Conservation (phyloP, 2,888 invertebrate genomes). For the Dinocampus coccinellae region DNA sequence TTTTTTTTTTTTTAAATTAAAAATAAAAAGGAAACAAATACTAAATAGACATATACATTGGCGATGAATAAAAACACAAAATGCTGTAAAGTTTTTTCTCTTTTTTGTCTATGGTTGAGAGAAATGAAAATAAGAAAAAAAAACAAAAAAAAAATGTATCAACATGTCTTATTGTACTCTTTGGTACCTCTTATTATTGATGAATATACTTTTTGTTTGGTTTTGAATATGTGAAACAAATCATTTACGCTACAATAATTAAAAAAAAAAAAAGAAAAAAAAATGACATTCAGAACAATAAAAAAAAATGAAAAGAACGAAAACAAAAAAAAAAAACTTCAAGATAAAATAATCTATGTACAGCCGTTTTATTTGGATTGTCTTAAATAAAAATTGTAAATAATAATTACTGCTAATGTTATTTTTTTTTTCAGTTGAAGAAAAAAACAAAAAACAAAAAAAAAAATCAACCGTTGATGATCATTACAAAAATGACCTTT, state of each 20-base stretch:
- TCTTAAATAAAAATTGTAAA: constrained; percentile 41
- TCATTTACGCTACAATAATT: constrained; percentile 37
- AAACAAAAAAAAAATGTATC: too few relatives aligned
- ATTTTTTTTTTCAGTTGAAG: constrained; percentile 29
- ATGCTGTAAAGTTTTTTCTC: background rate
- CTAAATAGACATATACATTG: background rate
- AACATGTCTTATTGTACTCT: constrained; percentile 23
- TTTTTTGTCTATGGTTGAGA: constrained; percentile 9
- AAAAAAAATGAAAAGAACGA: constrained; percentile 35
- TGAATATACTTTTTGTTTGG: too few relatives aligned
- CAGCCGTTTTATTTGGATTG: constrained; percentile 63
- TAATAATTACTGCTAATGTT: constrained; percentile 39
- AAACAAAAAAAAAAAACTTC: constrained; percentile 58
- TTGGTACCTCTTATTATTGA: constrained; percentile 20
- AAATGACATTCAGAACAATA: constrained; percentile 27
- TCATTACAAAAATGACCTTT: background rate
- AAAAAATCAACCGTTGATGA: constrained; percentile 30
- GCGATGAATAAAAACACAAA: background rate
- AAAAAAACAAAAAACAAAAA: too few relatives aligned
- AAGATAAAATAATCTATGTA: constrained; percentile 66
- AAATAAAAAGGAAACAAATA: too few relatives aligned
- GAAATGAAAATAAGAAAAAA: background rate
- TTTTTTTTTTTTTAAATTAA: too few relatives aligned
- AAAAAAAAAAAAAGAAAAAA: constrained; percentile 48
- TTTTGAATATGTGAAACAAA: background rate